These are phyloP conservation scores for Reticulitermes speratus DNA, from an alignment of 1,140 invertebrate genomes.

Conservation along the genomic window DNA sequence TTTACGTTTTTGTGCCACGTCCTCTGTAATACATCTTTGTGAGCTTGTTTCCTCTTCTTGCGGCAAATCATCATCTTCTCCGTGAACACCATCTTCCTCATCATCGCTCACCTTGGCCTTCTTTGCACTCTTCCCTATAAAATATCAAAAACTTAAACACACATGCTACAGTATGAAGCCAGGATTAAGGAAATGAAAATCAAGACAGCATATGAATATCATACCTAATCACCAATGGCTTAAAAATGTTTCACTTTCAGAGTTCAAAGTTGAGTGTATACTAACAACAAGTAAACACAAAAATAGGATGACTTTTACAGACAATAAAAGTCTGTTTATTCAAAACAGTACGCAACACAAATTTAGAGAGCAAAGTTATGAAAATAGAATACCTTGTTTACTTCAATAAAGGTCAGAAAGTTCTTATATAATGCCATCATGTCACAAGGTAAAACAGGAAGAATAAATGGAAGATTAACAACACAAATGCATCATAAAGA, in stretches of 20 bases:
- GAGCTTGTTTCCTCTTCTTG: constrained; percentile 38
- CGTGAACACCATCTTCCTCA: constrained; percentile 34
- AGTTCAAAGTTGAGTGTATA: not conserved
- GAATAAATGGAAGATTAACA: no score
- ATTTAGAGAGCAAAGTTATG: no score
- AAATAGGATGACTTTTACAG: not conserved
- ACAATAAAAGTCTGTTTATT: no score
- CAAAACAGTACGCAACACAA: no score
- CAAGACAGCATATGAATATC: not conserved
- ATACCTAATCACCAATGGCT: not conserved
- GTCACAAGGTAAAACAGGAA: no score
- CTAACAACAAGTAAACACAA: not conserved
- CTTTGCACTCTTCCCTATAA: constrained; percentile 30
- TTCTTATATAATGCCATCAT: no score
- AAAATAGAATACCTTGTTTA: no score
- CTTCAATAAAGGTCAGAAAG: no score
- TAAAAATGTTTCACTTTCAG: not conserved
- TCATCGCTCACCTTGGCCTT: constrained; percentile 37
- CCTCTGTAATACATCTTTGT: not conserved
- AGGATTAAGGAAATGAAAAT: not conserved
- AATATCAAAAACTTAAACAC: constrained; percentile 18
- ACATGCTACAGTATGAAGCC: not conserved
- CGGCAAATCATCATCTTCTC: constrained; percentile 34
- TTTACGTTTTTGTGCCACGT: constrained; percentile 20
- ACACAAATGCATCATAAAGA: no score